Conservation (phyloP, 2,797 vertebrate genomes). For the Syngnathus rostellatus region DNA sequence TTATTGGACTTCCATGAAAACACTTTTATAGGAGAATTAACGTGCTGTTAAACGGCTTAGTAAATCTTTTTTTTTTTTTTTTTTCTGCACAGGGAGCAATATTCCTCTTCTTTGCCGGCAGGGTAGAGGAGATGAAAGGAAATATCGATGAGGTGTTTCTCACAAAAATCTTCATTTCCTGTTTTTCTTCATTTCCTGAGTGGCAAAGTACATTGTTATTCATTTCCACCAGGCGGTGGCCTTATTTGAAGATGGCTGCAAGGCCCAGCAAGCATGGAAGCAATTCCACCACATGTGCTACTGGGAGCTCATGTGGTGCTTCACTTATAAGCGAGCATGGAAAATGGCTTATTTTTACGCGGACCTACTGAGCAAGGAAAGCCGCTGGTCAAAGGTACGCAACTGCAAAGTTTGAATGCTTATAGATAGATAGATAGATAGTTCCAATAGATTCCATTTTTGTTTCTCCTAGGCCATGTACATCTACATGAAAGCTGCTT, state of each 20-base stretch:
- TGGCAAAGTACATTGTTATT: not conserved
- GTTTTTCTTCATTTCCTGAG: not conserved
- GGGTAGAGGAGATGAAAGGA: constrained; percentile 80
- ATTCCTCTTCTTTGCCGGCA: constrained; percentile 81
- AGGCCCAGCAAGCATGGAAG: constrained; percentile 79
- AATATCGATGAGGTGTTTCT: constrained; percentile 77
- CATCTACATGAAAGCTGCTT: constrained; percentile 82
- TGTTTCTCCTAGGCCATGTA: constrained; percentile 72
- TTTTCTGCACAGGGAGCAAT: constrained; percentile 70
- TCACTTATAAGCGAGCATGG: constrained; percentile 75
- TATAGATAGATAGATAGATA: too few species aligned
- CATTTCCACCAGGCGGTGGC: constrained; percentile 64
- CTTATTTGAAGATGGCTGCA: constrained; percentile 77
- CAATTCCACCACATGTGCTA: constrained; percentile 88
- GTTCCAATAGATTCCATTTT: not conserved
- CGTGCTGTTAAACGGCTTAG: constrained; percentile 2
- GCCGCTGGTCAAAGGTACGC: constrained; percentile 78
- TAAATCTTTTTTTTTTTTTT: constrained; percentile 7
- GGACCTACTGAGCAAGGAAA: constrained; percentile 80
- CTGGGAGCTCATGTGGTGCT: constrained; percentile 88
- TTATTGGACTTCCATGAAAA: constrained; percentile 12
- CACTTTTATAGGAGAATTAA: not conserved
- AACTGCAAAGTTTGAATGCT: too few species aligned
- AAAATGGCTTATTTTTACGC: constrained; percentile 83
- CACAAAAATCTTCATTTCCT: not conserved